A percentile compares a stretch with the other conserved stretches of the same genome.
These are phyloP conservation scores for Calcarius ornatus DNA, from an alignment of 2,113 vertebrate species.

Conservation along the genomic window DNA sequence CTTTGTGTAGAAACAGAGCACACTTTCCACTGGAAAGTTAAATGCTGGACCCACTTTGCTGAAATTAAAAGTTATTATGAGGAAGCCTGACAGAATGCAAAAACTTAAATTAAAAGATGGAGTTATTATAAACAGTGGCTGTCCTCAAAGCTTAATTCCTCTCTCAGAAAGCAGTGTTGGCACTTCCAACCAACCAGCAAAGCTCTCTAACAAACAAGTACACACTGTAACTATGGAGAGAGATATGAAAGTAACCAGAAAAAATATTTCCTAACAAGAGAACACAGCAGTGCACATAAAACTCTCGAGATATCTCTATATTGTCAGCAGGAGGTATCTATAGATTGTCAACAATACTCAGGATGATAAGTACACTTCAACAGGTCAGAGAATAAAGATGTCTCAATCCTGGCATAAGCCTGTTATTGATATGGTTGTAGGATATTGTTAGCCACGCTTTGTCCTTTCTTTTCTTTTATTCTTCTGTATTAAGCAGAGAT, in stretches of 20 bases:
- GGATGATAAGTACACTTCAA: background rate
- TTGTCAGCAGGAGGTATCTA: background rate
- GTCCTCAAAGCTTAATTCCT: background rate
- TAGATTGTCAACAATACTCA: background rate
- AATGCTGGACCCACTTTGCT: background rate
- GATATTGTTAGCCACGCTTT: background rate
- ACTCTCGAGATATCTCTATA: background rate
- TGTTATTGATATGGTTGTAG: background rate
- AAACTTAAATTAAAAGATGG: background rate
- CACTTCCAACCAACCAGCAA: background rate
- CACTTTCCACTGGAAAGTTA: background rate
- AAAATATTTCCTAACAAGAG: background rate
- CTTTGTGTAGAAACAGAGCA: background rate
- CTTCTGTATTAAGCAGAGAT: background rate
- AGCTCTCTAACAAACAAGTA: background rate
- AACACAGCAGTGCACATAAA: background rate
- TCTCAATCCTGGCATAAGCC: background rate
- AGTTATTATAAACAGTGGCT: background rate
- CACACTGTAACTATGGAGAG: background rate
- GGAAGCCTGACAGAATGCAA: background rate
- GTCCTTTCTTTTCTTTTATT: background rate
- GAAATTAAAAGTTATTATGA: background rate
- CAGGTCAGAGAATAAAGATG: background rate
- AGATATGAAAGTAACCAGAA: background rate
- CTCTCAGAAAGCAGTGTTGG: background rate